These are phyloP conservation scores for Calcarius lapponicus DNA, from an alignment of 2,797 vertebrate species.

Conservation along the genomic window DNA sequence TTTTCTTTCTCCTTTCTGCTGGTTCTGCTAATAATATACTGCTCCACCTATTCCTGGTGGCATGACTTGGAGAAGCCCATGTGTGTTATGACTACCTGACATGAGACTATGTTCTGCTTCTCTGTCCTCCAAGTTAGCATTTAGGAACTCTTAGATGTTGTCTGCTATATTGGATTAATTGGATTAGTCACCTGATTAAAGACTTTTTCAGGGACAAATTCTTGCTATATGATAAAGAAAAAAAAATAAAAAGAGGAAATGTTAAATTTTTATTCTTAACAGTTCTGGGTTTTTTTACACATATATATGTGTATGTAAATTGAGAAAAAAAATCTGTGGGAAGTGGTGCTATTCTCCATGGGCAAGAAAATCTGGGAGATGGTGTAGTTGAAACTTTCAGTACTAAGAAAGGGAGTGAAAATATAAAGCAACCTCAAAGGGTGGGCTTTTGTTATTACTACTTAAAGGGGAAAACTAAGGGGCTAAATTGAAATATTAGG, in stretches of 20 bases:
- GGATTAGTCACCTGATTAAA: background rate
- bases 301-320: background rate
- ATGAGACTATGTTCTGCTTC: background rate
- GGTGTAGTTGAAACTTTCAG: background rate
- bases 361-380: background rate
- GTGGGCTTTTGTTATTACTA: conserved; percentile 27
- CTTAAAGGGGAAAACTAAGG: conserved; percentile 16
- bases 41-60: background rate
- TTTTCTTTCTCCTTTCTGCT: background rate
- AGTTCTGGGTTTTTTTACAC: background rate
- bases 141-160: background rate
- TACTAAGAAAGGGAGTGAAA: conserved; percentile 9
- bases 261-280: background rate
- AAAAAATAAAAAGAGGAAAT: background rate
- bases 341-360: background rate
- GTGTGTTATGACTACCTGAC: background rate
- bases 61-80: background rate
- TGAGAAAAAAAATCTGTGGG: background rate
- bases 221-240: background rate
- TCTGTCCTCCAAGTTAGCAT: background rate
- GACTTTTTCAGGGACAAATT: background rate
- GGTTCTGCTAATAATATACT: background rate
- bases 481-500: conserved; percentile 56
- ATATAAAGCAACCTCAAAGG: conserved; percentile 7
- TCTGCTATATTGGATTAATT: background rate